Evolutionary conservation across 2,888 invertebrate species (phyloP).

Genomic region (Oscheius myriophilus): DNA sequence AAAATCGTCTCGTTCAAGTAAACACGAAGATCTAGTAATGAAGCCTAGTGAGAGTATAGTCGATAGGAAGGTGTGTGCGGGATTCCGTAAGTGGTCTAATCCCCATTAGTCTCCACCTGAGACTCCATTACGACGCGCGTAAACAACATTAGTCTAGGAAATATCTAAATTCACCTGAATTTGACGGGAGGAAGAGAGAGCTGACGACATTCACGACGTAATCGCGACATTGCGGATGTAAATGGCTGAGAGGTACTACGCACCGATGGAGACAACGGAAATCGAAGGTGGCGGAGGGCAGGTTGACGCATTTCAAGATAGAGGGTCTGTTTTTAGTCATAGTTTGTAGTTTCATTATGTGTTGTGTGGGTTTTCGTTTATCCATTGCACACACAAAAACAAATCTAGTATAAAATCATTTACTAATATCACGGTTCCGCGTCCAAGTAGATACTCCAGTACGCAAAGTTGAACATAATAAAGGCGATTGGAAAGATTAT

Average conservation of each 20-base stretch:
- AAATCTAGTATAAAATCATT: too few species aligned
- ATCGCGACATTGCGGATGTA: neutral
- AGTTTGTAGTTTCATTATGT: too few species aligned
- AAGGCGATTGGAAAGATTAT: slow-evolving; percentile 68
- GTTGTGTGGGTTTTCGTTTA: too few species aligned
- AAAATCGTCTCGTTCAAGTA: too few species aligned
- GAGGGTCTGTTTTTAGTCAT: neutral
- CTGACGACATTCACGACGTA: slow-evolving; percentile 21
- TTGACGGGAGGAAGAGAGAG: slow-evolving; percentile 15
- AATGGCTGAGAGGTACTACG: neutral
- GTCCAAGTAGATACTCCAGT: slow-evolving; percentile 68
- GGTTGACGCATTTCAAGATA: neutral
- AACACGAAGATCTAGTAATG: too few species aligned
- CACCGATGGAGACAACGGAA: neutral
- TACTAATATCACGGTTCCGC: slow-evolving; percentile 35
- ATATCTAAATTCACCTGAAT: neutral
- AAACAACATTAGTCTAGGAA: neutral
- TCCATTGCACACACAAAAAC: too few species aligned
- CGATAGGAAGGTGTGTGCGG: too few species aligned
- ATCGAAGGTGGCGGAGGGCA: neutral
- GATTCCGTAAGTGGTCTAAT: too few species aligned
- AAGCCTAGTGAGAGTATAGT: too few species aligned
- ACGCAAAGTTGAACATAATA: slow-evolving; percentile 68
- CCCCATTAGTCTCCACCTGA: neutral
- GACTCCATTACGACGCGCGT: neutral